phyloP scores from a whole-genome alignment of 1,140 invertebrate genomes.

The Drosophila repleta region DNA sequence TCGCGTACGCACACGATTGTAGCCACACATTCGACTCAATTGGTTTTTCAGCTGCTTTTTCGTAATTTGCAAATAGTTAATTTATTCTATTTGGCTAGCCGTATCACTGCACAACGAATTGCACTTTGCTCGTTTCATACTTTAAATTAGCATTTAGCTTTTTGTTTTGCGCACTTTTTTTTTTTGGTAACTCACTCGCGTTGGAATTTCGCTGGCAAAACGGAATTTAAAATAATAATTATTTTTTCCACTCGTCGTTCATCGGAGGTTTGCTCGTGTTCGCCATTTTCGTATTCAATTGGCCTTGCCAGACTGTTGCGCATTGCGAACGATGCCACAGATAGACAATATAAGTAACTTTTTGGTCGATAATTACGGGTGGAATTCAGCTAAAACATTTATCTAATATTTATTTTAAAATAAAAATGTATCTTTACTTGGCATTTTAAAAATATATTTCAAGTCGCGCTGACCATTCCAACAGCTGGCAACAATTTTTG shows the following conservation, averaged over 20 bases:
- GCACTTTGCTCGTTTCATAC: slow-evolving; percentile 65
- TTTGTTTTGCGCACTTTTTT: slow-evolving; percentile 58
- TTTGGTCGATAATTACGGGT: neutral
- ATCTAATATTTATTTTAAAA: neutral
- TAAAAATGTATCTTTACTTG: neutral
- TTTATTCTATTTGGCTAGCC: slow-evolving; percentile 66
- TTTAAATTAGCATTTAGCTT: slow-evolving; percentile 18
- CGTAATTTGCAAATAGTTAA: slow-evolving; percentile 76
- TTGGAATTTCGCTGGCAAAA: slow-evolving; percentile 81
- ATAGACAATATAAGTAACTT: neutral
- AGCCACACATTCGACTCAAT: slow-evolving; percentile 50
- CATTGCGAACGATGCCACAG: neutral
- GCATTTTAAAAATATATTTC: neutral
- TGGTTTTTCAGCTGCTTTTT: slow-evolving; percentile 69
- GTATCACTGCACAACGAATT: slow-evolving; percentile 35
- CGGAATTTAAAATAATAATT: slow-evolving; percentile 83
- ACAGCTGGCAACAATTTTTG: slow-evolving; percentile 36
- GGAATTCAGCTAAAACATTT: neutral
- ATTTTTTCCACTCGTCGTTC: slow-evolving; percentile 82
- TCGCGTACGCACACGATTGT: slow-evolving; percentile 38
- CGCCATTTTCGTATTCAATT: slow-evolving; percentile 69
- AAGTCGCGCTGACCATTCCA: neutral
- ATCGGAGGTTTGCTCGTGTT: slow-evolving; percentile 77
- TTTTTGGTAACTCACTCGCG: slow-evolving; percentile 42
- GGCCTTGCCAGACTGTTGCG: slow-evolving; percentile 50